Base-by-base conservation (phyloP, 2,888 invertebrate genomes). In the Julus scandinavius region DNA sequence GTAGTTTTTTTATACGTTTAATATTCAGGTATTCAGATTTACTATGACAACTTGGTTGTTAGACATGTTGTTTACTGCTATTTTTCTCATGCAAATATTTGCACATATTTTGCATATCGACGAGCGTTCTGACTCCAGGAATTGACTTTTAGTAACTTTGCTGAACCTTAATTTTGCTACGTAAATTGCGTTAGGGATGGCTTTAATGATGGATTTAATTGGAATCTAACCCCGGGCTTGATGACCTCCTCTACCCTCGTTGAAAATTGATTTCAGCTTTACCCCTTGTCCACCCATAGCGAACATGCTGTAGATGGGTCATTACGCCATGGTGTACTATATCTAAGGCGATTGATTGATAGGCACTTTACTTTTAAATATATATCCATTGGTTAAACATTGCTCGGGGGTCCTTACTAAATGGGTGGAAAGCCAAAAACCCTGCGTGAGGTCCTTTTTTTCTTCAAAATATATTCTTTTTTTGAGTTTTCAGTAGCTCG, bases 321-420 rank as follows among this genome's bases (percentile, higher is more conserved):
- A 72, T 72, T 72, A 72, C 29, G 5, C 72, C 29, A 11, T n/a
- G 72, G 72, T n/a, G 38, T 29, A 11, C 29, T 72, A 29, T 29
- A 72, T 29, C 72, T 45, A 72, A 29, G 72, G 29, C 72, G 72
- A 72, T 72, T 72, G 72, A 72, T 72, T 72, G 72, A 72, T 72
- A 29, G 72, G n/a, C 20, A 29, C 72, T 72, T 72, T 72, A 29
- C 29, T 29, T 72, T 72, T 72, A 72, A 72, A 72, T 29, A 72
- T 72, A 72, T 29, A 72, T 13, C 72, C 29, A 29, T 72, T 72
- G 72, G n/a, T 29, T 72, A 72, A 72, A 72, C 29, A 72, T 72
- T 72, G 72, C 72, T 72, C 72, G 72, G 72, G 72, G 72, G 72
- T 72, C n/a, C 72, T 72, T 72, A 29, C 72, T 72, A 72, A 72